Base-by-base conservation (phyloP, 1,140 invertebrate genomes). In the Carcinoscorpius rotundicauda region DNA sequence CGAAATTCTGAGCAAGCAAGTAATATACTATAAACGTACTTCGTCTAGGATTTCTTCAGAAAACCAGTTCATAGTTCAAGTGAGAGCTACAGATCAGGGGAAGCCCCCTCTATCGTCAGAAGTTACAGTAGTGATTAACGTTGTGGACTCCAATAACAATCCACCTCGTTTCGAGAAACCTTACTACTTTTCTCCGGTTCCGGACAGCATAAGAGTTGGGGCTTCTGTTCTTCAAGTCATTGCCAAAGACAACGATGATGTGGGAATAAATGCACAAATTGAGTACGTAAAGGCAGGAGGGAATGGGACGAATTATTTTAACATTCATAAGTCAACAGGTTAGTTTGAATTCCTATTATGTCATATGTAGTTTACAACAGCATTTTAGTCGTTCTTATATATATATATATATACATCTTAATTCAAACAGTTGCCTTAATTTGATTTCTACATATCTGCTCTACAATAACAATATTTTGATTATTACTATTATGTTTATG, bases 131-230 rank as follows among this genome's bases (percentile, higher is more conserved):
- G 85, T 85, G 49, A 85, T 96, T n/a, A 93, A 88, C 73, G 85
- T 96, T 0, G 87, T 95, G 0, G 88, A 93, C 76, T 87, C 89
- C 0, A 94, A 95, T 73, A 93, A 93, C 71, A 89, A 93, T 73
- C 81, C 88, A 29, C 92, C 92, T 0, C 84, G 81, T 72, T 95
- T 95, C 74, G 82, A 85, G 64, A 77, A 86, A 52, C 75, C 79
- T 49, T 82, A 83, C 69, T 92, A 90, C 71, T 81, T 93, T 53
- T 84, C 87, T 9, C 87, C 93, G 0, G 85, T 97, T 0, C 89
- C 91, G 1, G 85, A 91, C 74, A 85, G 83, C 69, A 86, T 87
- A 1, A 71, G 75, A 1, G 71, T 84, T 6, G 87, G 87, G 3
- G 86, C 89, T 74, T 72, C 71, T 4, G 73, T 84, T 4, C 75